Percentiles rank a stretch among this genome's conserved stretches.
phyloP scores from a whole-genome alignment of 2,113 vertebrate species.

The Callaeas wilsoni region DNA sequence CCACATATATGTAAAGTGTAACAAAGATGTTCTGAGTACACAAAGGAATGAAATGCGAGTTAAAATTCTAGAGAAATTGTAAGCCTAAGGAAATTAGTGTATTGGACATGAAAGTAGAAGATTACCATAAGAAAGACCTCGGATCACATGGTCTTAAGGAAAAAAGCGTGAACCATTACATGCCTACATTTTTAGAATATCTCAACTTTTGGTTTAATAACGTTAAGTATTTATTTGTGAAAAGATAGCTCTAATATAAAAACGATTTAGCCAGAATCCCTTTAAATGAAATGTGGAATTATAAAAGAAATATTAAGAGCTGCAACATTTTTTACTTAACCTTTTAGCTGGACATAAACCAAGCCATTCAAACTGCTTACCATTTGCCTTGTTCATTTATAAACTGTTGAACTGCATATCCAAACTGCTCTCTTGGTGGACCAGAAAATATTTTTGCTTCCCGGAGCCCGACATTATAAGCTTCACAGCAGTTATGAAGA shows the following conservation, averaged over 20 bases:
- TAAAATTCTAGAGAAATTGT: background rate
- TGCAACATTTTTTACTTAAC: background rate
- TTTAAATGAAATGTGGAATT: background rate
- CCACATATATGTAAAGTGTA: background rate
- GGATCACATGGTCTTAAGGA: background rate
- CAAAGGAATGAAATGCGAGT: background rate
- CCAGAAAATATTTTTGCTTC: conserved; percentile 85
- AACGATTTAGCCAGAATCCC: background rate
- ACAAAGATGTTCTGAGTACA: background rate
- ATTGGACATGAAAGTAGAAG: background rate
- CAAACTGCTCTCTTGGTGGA: conserved; percentile 80
- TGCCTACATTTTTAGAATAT: background rate
- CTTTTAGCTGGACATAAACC: background rate
- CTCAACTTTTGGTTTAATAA: background rate
- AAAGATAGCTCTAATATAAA: background rate
- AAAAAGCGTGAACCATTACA: background rate
- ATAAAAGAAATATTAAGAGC: background rate
- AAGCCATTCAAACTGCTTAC: conserved; percentile 68
- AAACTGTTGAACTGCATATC: conserved; percentile 85
- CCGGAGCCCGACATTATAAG: conserved; percentile 84
- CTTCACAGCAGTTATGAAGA: conserved; percentile 67
- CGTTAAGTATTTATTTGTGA: background rate
- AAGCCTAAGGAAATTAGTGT: background rate
- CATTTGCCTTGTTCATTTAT: conserved; percentile 83
- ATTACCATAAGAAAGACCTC: background rate